Conservation (phyloP, 2,113 vertebrate genomes). For the Paramisgurnus dabryanus region DNA sequence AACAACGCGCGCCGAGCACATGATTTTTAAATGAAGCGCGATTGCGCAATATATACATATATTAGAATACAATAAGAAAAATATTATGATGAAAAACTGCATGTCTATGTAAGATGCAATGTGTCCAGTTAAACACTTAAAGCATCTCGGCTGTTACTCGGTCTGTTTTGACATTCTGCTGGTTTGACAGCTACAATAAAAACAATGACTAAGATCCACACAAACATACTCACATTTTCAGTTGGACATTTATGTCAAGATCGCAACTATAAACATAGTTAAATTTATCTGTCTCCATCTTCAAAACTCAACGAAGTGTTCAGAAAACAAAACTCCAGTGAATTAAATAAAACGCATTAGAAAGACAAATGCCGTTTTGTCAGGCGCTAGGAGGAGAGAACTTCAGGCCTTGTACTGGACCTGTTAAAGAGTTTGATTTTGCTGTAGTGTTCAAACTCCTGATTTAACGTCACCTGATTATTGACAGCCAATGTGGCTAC, state of each 20-base stretch:
- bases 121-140: too few species aligned
- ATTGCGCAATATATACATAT: too few species aligned
- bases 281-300: constrained; percentile 88
- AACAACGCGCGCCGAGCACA: too few species aligned
- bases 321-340: constrained; percentile 22
- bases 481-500: background rate
- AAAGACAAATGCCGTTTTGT: background rate
- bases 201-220: constrained; percentile 31
- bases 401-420: constrained; percentile 29
- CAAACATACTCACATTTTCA: constrained; percentile 89
- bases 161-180: background rate
- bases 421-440: background rate
- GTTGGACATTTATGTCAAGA: constrained; percentile 94
- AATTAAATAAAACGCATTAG: constrained; percentile 42
- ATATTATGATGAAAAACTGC: too few species aligned
- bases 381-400: background rate
- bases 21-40: too few species aligned
- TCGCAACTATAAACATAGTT: constrained; percentile 95
- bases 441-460: background rate
- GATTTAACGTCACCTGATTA: background rate
- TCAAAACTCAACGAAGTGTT: constrained; percentile 48
- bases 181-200: constrained; percentile 50
- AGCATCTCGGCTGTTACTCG: background rate
- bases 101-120: too few species aligned
- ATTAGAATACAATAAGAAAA: too few species aligned